Evolutionary conservation across 2,797 vertebrate genomes (phyloP), one percentile per base, ranked within the genome.

Genomic region (Todus mexicanus): DNA sequence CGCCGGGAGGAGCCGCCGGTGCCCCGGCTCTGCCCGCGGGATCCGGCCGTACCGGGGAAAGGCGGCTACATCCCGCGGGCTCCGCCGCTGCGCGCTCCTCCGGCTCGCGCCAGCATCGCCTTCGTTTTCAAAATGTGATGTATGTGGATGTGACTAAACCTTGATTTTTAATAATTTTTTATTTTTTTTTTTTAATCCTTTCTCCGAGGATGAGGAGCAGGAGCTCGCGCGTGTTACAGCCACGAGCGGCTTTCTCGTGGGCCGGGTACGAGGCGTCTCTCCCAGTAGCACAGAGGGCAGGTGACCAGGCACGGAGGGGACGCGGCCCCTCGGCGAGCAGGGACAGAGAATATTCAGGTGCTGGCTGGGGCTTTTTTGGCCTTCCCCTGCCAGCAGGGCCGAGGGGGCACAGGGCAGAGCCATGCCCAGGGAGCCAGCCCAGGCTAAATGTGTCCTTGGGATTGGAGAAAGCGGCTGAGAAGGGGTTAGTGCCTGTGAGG

Each of bases 81-180:
- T 47, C 73, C 27, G 27, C 89, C 51, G 17, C 51, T 29, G 29
- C 7, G 29, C 17, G 29, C 51, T 19, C 51, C 51, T n/a, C 54
- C 54, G 20, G 53, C 53, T 31, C 9, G 53, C 53, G 19, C 19
- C 53, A n/a, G 31, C 53, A 54, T 54, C 53, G 31, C 92, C 60
- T 90, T 64, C 17, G 35, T 95, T 96, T 93, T 91, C 85, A 33
- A 78, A 92, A 94, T 94, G 97, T 96, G 95, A 93, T 1, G 18
- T 97, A 90, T 6, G 78, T 94, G 94, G 79, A 74, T 90, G 92
- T 97, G 86, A 95, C 64, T 87, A 51, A 83, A 80, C 42, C n/a
- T 31, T 23, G 20, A 23, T 38, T 37, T 37, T n/a, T 42, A 42
- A 42, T 42, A 22, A 15, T 9, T 18, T 54, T 25, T 8, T 26